phyloP scores from a whole-genome alignment of 30 jellyfish, hydroid and myxozoan genomes.

The Catostylus mosaicus region DNA sequence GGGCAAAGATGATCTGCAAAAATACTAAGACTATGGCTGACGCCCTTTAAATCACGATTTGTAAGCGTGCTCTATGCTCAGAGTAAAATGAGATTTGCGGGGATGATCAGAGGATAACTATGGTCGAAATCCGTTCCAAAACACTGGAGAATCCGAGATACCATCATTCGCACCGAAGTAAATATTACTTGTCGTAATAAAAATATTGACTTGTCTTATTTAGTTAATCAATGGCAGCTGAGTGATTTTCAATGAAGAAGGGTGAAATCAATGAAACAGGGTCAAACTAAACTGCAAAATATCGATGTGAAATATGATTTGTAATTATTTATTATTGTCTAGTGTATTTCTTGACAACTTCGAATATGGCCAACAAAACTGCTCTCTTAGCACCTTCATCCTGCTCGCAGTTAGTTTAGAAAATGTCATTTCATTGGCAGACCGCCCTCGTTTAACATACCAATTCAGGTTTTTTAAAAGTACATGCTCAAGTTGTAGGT shows the following conservation, averaged over 20 bases:
- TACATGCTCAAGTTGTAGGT: background rate
- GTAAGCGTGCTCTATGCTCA: background rate
- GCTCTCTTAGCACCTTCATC: no score
- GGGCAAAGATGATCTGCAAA: background rate
- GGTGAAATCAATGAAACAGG: background rate
- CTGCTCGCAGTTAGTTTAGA: no score
- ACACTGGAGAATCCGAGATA: conserved; percentile 37
- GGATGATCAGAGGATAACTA: background rate
- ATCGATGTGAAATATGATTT: no score
- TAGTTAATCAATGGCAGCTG: background rate
- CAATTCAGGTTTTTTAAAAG: no score
- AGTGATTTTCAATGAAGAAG: background rate
- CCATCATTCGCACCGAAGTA: conserved; percentile 62
- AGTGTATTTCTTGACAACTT: no score
- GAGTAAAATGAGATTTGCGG: conserved; percentile 9
- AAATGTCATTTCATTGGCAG: no score
- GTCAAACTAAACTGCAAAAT: background rate
- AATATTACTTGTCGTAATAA: conserved; percentile 3
- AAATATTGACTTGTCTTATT: conserved; percentile 25
- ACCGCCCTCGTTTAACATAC: no score
- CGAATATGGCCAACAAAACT: no score
- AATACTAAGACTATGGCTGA: background rate
- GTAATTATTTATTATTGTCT: no score
- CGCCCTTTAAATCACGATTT: background rate
- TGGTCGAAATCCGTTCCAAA: conserved; percentile 12